phyloP scores from a whole-genome alignment of 1,140 invertebrate genomes.

The Calephelis virginiensis region DNA sequence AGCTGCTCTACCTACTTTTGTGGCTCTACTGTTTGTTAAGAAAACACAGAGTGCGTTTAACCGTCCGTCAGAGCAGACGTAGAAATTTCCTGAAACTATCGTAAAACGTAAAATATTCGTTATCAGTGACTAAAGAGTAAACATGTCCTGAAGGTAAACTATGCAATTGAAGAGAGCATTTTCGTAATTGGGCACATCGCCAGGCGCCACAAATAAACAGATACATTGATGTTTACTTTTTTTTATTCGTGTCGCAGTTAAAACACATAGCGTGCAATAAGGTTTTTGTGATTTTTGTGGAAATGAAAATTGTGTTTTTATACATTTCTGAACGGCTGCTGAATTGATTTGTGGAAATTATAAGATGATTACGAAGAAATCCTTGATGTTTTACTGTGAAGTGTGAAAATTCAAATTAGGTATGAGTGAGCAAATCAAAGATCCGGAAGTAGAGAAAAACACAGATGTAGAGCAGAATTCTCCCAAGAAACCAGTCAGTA shows the following conservation, averaged over 20 bases:
- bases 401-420: conserved; percentile 14
- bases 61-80: conserved; percentile 21
- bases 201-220: conserved; percentile 21
- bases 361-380: no score
- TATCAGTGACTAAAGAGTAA: conserved; percentile 10
- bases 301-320: neutral
- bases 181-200: conserved; percentile 20
- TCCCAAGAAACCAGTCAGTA: conserved; percentile 37
- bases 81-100: neutral
- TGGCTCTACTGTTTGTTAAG: no score
- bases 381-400: neutral
- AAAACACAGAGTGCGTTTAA: conserved; percentile 19
- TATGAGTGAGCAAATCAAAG: conserved; percentile 38
- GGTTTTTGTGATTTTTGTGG: neutral
- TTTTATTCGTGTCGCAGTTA: neutral
- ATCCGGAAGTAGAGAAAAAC: conserved; percentile 26
- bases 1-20: no score
- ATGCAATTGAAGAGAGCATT: neutral
- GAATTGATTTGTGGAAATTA: neutral
- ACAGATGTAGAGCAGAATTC: conserved; percentile 28
- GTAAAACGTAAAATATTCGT: neutral
- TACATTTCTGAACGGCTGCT: neutral
- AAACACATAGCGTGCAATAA: neutral
- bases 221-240: conserved; percentile 4
- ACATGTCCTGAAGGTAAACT: neutral